A percentile compares a stretch with the other conserved stretches of the same genome.
phyloP scores from a whole-genome alignment of 2,113 vertebrate species.

The Xyrauchen texanus region DNA sequence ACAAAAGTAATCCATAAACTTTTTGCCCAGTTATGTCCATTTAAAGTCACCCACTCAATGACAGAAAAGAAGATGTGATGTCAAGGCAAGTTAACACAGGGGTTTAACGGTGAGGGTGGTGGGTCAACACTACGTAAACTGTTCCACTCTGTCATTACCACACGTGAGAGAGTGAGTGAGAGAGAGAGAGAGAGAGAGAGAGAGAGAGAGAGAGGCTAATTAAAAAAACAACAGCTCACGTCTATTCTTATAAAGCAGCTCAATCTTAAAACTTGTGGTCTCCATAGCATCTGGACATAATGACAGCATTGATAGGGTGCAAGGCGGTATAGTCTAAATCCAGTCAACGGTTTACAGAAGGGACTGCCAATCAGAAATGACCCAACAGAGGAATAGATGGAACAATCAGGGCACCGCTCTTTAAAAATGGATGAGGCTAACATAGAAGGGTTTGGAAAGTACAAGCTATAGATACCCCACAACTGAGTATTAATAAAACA shows the following conservation, averaged over 20 bases:
- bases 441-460: neutral
- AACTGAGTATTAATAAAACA: neutral
- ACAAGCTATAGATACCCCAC: neutral
- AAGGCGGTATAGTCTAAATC: constrained; percentile 50
- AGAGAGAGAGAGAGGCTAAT: neutral
- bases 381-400: constrained; percentile 56
- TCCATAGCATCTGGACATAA: constrained; percentile 59
- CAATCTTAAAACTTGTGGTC: constrained; percentile 60
- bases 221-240: neutral
- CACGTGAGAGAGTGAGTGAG: constrained; percentile 3
- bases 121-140: constrained; percentile 40
- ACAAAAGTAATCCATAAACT: constrained; percentile 48
- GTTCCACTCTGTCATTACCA: constrained; percentile 55
- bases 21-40: neutral
- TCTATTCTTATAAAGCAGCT: constrained; percentile 67
- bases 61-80: neutral
- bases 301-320: constrained; percentile 55
- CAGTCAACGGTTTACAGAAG: constrained; percentile 40
- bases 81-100: constrained; percentile 2
- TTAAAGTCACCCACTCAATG: neutral
- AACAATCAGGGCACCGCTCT: constrained; percentile 66
- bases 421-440: constrained; percentile 75
- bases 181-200: constrained; percentile 54
- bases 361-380: constrained; percentile 51
- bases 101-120: constrained; percentile 31